phyloP scores from a whole-genome alignment of 2,888 invertebrate genomes.

The Parelbella ahira region DNA sequence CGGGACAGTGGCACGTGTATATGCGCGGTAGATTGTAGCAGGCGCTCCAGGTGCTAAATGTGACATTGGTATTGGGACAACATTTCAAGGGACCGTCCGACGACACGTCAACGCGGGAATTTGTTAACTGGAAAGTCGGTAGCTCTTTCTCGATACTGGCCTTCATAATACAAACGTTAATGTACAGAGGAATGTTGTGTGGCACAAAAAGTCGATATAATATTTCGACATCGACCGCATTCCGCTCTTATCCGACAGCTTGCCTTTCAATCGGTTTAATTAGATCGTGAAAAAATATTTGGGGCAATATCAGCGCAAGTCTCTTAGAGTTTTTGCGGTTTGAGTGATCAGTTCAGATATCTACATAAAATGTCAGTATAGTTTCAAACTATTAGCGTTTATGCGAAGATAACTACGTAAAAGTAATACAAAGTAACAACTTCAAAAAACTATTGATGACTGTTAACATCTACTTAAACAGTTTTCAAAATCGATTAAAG shows the following conservation, averaged over 20 bases:
- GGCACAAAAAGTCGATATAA: conserved; percentile 58
- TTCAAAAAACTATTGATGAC: too few relatives aligned
- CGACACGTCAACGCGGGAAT: conserved; percentile 43
- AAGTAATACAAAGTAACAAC: too few relatives aligned
- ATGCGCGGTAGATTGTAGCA: conserved; percentile 40
- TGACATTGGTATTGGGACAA: conserved; percentile 40
- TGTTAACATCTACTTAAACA: too few relatives aligned
- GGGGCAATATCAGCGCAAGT: conserved; percentile 28
- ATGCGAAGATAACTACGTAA: too few relatives aligned
- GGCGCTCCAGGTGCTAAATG: conserved; percentile 52
- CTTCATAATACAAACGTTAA: too few relatives aligned
- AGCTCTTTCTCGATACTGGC: too few relatives aligned
- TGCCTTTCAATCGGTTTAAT: conserved; percentile 63
- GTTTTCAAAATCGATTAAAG: too few relatives aligned
- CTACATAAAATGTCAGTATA: too few relatives aligned
- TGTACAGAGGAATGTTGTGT: too few relatives aligned
- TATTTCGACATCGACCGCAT: conserved; percentile 62
- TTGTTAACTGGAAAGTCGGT: conserved; percentile 30
- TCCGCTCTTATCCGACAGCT: conserved; percentile 52
- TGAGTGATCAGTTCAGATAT: conserved; percentile 5
- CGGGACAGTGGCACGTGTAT: conserved; percentile 57
- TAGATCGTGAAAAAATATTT: conserved; percentile 55
- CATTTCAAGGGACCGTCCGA: conserved; percentile 12
- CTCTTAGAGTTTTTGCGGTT: too few relatives aligned
- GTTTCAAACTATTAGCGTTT: too few relatives aligned